Evolutionary conservation across 2,113 vertebrate genomes (phyloP).

Genomic region (Vombatus ursinus): DNA sequence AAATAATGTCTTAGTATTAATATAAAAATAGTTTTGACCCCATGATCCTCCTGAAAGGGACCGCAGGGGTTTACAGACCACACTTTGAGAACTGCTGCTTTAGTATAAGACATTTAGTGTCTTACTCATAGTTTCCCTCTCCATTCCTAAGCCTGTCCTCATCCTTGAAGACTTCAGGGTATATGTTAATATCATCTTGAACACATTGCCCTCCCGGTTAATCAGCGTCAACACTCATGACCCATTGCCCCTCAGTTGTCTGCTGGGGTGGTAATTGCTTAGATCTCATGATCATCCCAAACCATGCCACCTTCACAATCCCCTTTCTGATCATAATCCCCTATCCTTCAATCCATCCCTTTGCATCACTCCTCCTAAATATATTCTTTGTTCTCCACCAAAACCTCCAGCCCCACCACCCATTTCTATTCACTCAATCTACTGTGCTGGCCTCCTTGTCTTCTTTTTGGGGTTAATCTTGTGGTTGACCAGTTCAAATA

Average conservation of each 20-base stretch:
- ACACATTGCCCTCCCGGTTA: neutral
- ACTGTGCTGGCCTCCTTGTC: neutral
- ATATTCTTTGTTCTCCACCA: neutral
- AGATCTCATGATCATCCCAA: neutral
- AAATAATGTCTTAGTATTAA: neutral
- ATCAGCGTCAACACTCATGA: neutral
- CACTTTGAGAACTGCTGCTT: neutral
- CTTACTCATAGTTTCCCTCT: neutral
- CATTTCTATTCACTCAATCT: neutral
- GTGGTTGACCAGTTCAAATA: neutral
- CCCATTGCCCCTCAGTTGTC: neutral
- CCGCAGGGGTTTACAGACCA: neutral
- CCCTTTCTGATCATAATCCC: neutral
- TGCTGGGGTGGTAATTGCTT: neutral
- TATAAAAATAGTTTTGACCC: neutral
- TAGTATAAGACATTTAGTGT: neutral
- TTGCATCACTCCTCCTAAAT: neutral
- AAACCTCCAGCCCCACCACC: neutral
- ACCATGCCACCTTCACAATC: neutral
- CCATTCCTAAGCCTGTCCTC: neutral
- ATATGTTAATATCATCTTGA: neutral
- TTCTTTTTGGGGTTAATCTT: neutral
- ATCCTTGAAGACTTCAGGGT: neutral
- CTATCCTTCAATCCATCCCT: neutral
- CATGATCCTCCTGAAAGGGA: neutral